A percentile compares a stretch with the other conserved stretches of the same genome.
These are phyloP conservation scores for Strongylocentrotus purpuratus DNA, from an alignment of 35 echinoderm and acorn worm genomes.

Conservation along the genomic window DNA sequence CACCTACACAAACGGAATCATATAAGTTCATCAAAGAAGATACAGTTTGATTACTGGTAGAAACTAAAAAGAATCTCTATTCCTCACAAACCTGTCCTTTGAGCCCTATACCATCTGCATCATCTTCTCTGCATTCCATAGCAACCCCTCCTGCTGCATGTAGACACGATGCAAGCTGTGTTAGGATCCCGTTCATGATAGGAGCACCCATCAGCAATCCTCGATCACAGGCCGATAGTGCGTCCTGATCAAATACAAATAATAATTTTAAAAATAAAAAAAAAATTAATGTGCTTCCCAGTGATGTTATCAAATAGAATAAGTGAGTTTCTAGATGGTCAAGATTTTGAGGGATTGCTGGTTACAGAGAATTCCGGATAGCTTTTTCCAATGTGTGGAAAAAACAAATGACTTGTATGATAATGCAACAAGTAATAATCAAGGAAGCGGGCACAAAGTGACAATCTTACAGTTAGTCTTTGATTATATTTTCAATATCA, in stretches of 20 bases:
- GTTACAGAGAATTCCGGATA: too few species aligned
- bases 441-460: too few species aligned
- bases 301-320: too few species aligned
- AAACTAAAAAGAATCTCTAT: background rate
- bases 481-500: too few species aligned
- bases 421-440: too few species aligned
- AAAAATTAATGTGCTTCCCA: too few species aligned
- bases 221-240: constrained; percentile 82
- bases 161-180: constrained; percentile 62
- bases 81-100: background rate
- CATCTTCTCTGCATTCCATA: background rate
- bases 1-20: background rate
- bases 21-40: background rate
- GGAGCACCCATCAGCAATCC: constrained; percentile 96
- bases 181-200: constrained; percentile 78
- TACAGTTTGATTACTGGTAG: background rate
- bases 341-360: too few species aligned
- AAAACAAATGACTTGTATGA: too few species aligned
- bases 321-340: too few species aligned
- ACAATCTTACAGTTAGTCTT: too few species aligned
- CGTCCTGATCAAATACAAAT: constrained; percentile 50
- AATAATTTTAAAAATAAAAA: background rate
- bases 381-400: too few species aligned
- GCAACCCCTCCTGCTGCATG: constrained; percentile 41
- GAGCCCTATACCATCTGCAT: background rate